Conservation (phyloP, 2,888 invertebrate species). For the Conus canariensis region DNA sequence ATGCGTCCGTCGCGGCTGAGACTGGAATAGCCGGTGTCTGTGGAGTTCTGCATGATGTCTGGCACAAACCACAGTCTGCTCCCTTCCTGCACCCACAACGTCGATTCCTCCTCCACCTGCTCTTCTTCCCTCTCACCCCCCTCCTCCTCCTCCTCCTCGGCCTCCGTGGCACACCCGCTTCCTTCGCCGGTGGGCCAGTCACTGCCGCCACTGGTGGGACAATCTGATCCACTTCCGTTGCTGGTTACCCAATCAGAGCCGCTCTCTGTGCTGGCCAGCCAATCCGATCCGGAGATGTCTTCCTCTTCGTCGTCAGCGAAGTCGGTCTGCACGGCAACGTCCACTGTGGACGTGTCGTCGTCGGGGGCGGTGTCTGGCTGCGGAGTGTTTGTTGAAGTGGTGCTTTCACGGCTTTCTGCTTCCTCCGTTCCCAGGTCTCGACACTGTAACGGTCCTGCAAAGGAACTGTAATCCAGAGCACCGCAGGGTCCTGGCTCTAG, state of each 20-base stretch:
- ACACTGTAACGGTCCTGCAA: neutral
- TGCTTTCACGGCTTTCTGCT: constrained; percentile 37
- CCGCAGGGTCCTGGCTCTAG: neutral
- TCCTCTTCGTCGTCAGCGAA: constrained; percentile 46
- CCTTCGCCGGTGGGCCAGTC: constrained; percentile 31
- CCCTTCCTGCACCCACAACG: constrained; percentile 14
- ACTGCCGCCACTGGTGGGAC: constrained; percentile 27
- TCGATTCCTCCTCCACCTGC: constrained; percentile 13
- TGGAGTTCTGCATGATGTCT: constrained; percentile 67
- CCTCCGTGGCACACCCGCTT: constrained; percentile 39
- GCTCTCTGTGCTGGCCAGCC: constrained; percentile 15
- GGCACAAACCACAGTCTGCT: constrained; percentile 43
- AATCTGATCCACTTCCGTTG: constrained; percentile 34
- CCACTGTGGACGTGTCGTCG: constrained; percentile 49
- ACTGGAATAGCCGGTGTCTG: constrained; percentile 72
- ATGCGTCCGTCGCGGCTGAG: constrained; percentile 61
- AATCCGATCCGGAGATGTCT: constrained; percentile 4
- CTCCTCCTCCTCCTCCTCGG: constrained; percentile 25
- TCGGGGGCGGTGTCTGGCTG: constrained; percentile 49
- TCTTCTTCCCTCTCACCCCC: constrained; percentile 15
- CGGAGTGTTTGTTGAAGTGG: constrained; percentile 51
- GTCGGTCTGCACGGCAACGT: constrained; percentile 50
- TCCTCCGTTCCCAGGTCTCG: constrained; percentile 3
- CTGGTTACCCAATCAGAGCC: constrained; percentile 31
- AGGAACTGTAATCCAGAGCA: neutral